Evolutionary conservation across 92 coral and sea anemone genomes (phyloP).

Genomic region (Porites rus): DNA sequence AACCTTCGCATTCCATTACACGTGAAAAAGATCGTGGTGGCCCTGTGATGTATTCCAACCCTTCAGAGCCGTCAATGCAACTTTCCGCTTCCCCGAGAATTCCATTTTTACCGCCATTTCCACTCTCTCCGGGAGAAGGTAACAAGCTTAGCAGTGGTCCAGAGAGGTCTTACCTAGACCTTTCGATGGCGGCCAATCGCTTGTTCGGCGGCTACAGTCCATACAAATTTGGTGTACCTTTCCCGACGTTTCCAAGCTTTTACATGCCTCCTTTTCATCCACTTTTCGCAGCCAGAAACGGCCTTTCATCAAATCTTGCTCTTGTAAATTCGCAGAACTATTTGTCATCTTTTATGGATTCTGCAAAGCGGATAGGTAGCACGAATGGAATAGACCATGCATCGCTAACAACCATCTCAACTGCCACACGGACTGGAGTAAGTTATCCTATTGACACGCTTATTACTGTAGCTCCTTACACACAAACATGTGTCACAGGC

Average conservation of each 20-base stretch:
- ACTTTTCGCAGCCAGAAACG: slow-evolving; percentile 72
- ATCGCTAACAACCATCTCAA: slow-evolving; percentile 70
- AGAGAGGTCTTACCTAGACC: slow-evolving; percentile 42
- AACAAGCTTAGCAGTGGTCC: slow-evolving; percentile 30
- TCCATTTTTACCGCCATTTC: slow-evolving; percentile 33
- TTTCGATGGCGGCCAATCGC: slow-evolving; percentile 51
- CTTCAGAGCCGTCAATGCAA: slow-evolving; percentile 11
- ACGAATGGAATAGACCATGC: slow-evolving; percentile 48
- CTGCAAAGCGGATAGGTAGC: slow-evolving; percentile 59
- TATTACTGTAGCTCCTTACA: slow-evolving; percentile 93
- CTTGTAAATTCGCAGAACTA: slow-evolving; percentile 83
- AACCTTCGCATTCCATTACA: slow-evolving; percentile 2
- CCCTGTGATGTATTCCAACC: slow-evolving; percentile 1
- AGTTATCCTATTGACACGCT: slow-evolving; percentile 88
- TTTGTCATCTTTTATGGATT: slow-evolving; percentile 66
- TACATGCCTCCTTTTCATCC: slow-evolving; percentile 90
- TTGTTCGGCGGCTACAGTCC: slow-evolving; percentile 73
- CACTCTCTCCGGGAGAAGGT: slow-evolving; percentile 13
- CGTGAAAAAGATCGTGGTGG: slow-evolving; percentile 9
- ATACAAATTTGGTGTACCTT: slow-evolving; percentile 80
- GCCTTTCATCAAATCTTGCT: slow-evolving; percentile 83
- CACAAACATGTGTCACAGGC: slow-evolving; percentile 89
- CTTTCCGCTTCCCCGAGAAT: slow-evolving; percentile 9
- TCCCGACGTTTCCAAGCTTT: slow-evolving; percentile 78
- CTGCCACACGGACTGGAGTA: slow-evolving; percentile 82